A percentile compares a stretch with the other conserved stretches of the same genome.
These are phyloP conservation scores for Parnassius glacialis DNA, from an alignment of 2,888 invertebrate genomes.

Conservation along the genomic window DNA sequence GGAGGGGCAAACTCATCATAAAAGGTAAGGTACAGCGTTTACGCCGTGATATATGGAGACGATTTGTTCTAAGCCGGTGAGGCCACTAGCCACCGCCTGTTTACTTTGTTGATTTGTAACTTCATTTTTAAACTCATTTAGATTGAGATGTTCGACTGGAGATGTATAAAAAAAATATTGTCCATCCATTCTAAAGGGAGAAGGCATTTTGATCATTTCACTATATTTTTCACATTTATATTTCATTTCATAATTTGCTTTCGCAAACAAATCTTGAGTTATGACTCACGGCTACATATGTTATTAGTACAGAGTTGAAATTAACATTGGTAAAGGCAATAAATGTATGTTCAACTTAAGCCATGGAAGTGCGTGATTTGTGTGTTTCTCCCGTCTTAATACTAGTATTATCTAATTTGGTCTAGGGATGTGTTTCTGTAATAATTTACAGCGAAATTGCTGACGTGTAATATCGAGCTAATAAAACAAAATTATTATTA, in stretches of 20 bases:
- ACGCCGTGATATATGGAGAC: slow-evolving; percentile 51
- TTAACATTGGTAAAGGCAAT: slow-evolving; percentile 19
- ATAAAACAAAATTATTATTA: too few relatives aligned
- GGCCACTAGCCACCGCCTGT: slow-evolving; percentile 43
- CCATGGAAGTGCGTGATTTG: slow-evolving; percentile 21
- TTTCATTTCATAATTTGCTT: slow-evolving; percentile 1
- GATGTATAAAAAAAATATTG: slow-evolving; percentile 14
- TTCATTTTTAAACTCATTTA: slow-evolving; percentile 45
- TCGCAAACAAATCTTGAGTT: not conserved
- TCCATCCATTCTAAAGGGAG: slow-evolving; percentile 11
- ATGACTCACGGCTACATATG: slow-evolving; percentile 9
- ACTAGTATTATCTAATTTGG: slow-evolving; percentile 20
- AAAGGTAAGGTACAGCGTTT: slow-evolving; percentile 49
- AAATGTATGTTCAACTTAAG: slow-evolving; percentile 19
- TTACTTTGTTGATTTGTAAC: slow-evolving; percentile 57
- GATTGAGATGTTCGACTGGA: slow-evolving; percentile 47
- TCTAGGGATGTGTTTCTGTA: slow-evolving; percentile 6
- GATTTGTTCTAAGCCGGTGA: slow-evolving; percentile 53
- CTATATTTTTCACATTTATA: not conserved
- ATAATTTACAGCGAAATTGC: not conserved
- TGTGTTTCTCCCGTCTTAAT: slow-evolving; percentile 15
- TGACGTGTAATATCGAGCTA: not conserved
- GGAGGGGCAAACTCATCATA: slow-evolving; percentile 56
- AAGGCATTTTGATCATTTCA: slow-evolving; percentile 3
- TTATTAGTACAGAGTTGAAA: slow-evolving; percentile 10